Evolutionary conservation across 2,888 invertebrate species (phyloP).

Genomic region (Dasysyrphus albostriatus): DNA sequence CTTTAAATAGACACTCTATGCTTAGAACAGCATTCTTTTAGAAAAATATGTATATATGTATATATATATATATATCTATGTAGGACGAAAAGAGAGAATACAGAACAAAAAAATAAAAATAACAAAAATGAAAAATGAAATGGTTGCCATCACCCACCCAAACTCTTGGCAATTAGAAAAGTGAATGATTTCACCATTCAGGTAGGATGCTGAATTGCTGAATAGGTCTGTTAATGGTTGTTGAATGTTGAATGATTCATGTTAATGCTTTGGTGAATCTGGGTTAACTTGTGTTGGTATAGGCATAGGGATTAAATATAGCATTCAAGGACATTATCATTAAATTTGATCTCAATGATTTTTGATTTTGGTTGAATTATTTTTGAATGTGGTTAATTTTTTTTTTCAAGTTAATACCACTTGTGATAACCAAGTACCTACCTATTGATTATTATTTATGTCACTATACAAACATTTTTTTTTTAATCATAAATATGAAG

Average conservation of each 20-base stretch:
- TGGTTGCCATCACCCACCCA: background rate
- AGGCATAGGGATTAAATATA: conserved; percentile 1
- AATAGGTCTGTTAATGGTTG: conserved; percentile 61
- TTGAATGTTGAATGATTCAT: conserved; percentile 69
- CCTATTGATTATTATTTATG: too few species aligned
- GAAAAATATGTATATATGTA: conserved; percentile 18
- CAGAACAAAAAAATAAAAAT: too few species aligned
- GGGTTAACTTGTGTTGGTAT: conserved; percentile 36
- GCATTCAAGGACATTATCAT: conserved; percentile 31
- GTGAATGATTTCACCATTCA: conserved; percentile 55
- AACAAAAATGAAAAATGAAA: conserved; percentile 12
- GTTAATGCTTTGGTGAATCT: conserved; percentile 58
- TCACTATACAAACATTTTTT: too few species aligned
- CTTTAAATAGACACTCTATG: conserved; percentile 40
- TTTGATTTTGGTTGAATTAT: conserved; percentile 1
- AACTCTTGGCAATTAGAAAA: conserved; percentile 54
- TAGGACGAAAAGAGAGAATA: background rate
- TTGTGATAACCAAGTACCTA: background rate
- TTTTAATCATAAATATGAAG: too few species aligned
- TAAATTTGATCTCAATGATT: conserved; percentile 1
- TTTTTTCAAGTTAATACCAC: background rate
- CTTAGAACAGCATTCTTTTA: conserved; percentile 41
- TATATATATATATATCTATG: conserved; percentile 1
- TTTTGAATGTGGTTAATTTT: conserved; percentile 6
- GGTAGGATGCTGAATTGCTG: conserved; percentile 60